Conservation (phyloP, 2,797 vertebrate species). For the Lutjanus campechanus region DNA sequence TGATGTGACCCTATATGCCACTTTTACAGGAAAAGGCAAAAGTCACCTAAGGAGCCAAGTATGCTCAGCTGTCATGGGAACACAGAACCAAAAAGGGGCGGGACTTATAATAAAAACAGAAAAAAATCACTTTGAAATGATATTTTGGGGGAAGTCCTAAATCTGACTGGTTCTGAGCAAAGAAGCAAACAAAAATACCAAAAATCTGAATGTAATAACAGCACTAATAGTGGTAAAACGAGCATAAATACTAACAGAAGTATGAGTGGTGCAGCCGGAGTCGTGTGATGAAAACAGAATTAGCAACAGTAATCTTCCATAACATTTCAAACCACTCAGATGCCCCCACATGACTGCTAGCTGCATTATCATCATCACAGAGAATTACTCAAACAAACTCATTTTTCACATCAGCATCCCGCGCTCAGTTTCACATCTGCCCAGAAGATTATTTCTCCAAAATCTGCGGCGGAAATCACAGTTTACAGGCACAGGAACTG, state of each 20-base stretch:
- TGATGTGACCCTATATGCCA: no score
- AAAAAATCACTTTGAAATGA: no score
- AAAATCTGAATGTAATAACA: background rate
- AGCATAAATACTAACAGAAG: background rate
- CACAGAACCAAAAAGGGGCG: no score
- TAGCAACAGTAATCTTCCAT: no score
- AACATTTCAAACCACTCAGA: slow-evolving; percentile 1
- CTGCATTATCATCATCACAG: background rate
- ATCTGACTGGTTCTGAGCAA: no score
- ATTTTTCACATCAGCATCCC: background rate
- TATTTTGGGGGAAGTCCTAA: no score
- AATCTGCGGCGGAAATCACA: slow-evolving; percentile 37
- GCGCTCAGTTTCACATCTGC: slow-evolving; percentile 22
- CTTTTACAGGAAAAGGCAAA: no score
- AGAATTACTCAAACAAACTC: background rate
- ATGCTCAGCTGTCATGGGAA: no score
- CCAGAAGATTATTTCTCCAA: slow-evolving; percentile 47
- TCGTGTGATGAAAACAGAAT: background rate
- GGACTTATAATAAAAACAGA: no score
- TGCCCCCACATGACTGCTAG: background rate
- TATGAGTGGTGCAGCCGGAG: background rate
- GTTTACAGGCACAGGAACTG: slow-evolving; percentile 52
- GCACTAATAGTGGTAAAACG: background rate
- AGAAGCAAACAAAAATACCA: no score
- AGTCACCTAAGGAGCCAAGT: no score